Conservation (phyloP, 2,797 vertebrate species). For the Darevskia nairensis region DNA sequence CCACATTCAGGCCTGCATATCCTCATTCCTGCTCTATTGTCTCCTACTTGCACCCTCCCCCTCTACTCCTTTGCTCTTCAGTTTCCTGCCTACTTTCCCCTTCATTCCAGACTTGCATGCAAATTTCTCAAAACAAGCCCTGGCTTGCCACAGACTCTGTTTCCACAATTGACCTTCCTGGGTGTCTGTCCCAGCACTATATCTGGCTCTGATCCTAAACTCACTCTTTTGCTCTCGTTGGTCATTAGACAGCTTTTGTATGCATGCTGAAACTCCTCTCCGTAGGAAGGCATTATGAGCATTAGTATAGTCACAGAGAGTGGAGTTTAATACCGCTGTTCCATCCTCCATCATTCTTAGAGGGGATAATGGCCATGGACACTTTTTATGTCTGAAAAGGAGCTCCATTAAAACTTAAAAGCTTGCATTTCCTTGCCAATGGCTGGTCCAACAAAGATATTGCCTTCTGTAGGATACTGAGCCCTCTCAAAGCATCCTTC, state of each 20-base stretch:
- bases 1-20: too few relatives aligned
- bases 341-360: background rate
- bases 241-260: background rate
- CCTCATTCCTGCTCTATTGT: background rate
- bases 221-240: background rate
- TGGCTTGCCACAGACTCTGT: background rate
- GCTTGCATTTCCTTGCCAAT: background rate
- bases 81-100: background rate
- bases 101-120: background rate
- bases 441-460: background rate
- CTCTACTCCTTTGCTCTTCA: background rate
- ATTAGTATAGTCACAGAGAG: background rate
- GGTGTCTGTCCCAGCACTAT: background rate
- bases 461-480: conserved; percentile 23
- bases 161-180: background rate
- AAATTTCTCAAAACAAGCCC: background rate
- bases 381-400: background rate
- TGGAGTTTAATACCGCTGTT: background rate
- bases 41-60: background rate
- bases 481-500: conserved; percentile 38
- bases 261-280: background rate
- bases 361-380: background rate
- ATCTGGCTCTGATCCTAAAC: background rate
- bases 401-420: background rate
- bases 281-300: background rate